These are phyloP conservation scores for Neodon shergylaensis DNA, from an alignment of 2,113 vertebrate genomes.

Conservation along the genomic window DNA sequence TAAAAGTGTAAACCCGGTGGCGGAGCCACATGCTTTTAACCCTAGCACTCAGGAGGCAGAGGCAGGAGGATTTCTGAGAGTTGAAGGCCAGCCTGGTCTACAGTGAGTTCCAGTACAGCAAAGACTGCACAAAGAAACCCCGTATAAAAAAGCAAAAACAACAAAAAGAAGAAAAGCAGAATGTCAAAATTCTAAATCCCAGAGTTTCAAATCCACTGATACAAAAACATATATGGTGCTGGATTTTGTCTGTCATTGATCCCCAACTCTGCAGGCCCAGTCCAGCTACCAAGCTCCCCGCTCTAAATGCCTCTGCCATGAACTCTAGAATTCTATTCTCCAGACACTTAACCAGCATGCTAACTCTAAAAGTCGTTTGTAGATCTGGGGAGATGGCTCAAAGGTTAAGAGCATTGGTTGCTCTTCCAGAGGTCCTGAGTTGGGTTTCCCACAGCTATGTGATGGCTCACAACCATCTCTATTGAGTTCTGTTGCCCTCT, in stretches of 20 bases:
- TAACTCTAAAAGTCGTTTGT: background rate
- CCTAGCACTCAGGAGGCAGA: background rate
- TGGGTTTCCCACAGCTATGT: too few relatives aligned
- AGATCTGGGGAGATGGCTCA: background rate
- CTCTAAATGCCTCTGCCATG: too few relatives aligned
- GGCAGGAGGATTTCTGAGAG: background rate
- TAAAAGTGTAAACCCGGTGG: background rate
- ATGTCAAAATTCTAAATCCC: background rate
- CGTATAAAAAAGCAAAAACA: background rate
- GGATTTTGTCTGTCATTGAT: background rate
- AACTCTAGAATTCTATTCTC: background rate
- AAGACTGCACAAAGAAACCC: background rate
- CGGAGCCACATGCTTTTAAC: background rate
- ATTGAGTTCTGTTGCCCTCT: too few relatives aligned
- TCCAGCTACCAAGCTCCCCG: background rate
- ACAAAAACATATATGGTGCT: background rate
- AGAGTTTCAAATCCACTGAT: background rate
- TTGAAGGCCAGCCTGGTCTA: background rate
- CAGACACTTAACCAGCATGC: background rate
- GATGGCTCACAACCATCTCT: too few relatives aligned
- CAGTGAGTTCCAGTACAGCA: background rate
- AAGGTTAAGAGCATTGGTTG: too few relatives aligned
- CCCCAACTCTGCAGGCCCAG: rapidly evolving
- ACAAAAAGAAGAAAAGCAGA: background rate
- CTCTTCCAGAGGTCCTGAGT: too few relatives aligned